These are phyloP conservation scores for Leptopilina syphax DNA, from an alignment of 2,888 invertebrate genomes.

Conservation along the genomic window DNA sequence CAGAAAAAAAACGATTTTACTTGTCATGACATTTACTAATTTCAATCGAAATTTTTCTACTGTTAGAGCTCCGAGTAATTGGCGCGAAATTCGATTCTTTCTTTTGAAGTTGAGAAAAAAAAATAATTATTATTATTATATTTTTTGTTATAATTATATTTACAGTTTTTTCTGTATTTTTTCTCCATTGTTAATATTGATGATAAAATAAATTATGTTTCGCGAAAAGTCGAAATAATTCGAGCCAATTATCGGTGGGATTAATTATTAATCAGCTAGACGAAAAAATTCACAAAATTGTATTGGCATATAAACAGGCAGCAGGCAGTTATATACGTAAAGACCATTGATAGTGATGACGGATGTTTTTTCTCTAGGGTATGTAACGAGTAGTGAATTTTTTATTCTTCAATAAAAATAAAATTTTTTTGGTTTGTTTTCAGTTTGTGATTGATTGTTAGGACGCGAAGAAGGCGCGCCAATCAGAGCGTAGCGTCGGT, in stretches of 20 bases:
- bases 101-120: background rate
- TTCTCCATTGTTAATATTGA: no score
- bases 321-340: conserved; percentile 71
- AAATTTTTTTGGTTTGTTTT: background rate
- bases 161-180: no score
- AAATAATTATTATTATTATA: no score
- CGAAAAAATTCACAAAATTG: conserved; percentile 60
- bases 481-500: background rate
- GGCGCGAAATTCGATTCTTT: background rate
- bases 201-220: no score
- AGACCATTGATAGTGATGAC: conserved; percentile 63
- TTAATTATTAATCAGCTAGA: conserved; percentile 60
- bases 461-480: background rate
- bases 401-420: background rate
- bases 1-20: conserved; percentile 53
- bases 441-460: no score
- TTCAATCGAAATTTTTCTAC: conserved; percentile 18
- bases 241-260: conserved; percentile 62
- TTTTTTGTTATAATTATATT: no score
- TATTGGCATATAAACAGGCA: conserved; percentile 69
- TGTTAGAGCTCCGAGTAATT: background rate
- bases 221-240: background rate
- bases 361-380: conserved; percentile 41
- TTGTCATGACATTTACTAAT: conserved; percentile 51
- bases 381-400: background rate